Percentiles rank a stretch among this genome's conserved stretches.
Evolutionary conservation across 2,797 vertebrate genomes (phyloP).

Genomic region (Clarias pachynema): DNA sequence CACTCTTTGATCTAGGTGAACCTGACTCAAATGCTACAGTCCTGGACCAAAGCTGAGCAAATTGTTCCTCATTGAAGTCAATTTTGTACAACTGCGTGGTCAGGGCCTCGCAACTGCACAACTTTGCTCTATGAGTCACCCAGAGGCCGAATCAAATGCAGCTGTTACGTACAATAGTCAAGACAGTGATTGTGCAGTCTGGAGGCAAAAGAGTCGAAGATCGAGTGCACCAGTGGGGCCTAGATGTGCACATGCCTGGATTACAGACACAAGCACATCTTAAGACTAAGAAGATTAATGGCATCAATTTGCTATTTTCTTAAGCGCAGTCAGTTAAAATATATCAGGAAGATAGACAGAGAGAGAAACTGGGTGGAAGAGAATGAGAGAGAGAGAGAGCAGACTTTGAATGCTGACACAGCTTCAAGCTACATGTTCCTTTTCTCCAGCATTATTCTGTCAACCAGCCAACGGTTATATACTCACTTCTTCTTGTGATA

Average conservation of each 20-base stretch:
- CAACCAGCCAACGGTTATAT: conserved; percentile 1
- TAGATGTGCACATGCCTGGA: not conserved
- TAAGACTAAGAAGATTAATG: not conserved
- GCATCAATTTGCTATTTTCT: not conserved
- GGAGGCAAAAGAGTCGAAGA: not conserved
- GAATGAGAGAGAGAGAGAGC: conserved; percentile 5
- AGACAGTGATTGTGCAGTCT: not conserved
- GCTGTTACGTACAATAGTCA: not conserved
- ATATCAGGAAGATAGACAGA: not conserved
- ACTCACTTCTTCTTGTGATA: not conserved
- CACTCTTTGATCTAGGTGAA: not conserved
- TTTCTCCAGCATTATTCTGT: conserved; percentile 35
- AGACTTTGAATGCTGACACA: conserved; percentile 15
- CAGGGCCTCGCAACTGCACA: not conserved
- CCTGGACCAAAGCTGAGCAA: not conserved
- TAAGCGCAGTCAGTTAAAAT: not conserved
- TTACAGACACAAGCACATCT: not conserved
- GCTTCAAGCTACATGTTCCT: conserved; percentile 29
- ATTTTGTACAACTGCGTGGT: not conserved
- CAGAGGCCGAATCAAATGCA: not conserved
- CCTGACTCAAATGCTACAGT: not conserved
- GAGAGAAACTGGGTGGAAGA: no score
- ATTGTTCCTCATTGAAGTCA: not conserved
- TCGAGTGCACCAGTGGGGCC: not conserved
- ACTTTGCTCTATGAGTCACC: not conserved